Percentiles rank a stretch among this genome's conserved stretches.
Evolutionary conservation across 2,797 vertebrate genomes (phyloP).

Genomic region (Jordanella pulchra): DNA sequence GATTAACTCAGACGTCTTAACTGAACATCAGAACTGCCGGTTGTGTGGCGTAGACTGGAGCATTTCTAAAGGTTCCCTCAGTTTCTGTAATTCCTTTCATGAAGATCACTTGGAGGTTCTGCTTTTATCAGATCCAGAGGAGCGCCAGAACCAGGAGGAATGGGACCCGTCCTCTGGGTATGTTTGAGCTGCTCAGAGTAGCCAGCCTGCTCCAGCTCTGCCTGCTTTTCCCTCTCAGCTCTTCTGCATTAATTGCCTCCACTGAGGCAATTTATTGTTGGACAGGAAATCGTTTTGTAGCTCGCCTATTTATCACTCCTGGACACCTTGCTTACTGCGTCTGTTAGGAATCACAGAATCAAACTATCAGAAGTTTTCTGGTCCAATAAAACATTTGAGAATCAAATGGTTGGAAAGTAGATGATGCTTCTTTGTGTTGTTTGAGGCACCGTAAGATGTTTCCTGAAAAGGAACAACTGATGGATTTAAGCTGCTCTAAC

Average conservation of each 20-base stretch:
- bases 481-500: background rate
- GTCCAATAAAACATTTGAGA: background rate
- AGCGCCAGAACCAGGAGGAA: too few relatives aligned
- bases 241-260: background rate
- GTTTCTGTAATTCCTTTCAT: too few relatives aligned
- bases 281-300: background rate
- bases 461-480: background rate
- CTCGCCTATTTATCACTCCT: background rate
- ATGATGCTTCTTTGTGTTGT: background rate
- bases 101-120: too few relatives aligned
- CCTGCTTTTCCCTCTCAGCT: background rate
- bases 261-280: background rate
- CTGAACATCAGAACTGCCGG: too few relatives aligned
- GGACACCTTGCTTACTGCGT: constrained; percentile 5
- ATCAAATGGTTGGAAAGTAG: background rate
- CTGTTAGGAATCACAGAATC: background rate
- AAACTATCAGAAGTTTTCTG: background rate
- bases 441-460: background rate
- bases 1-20: too few relatives aligned
- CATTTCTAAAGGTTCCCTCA: too few relatives aligned
- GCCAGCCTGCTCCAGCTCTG: background rate
- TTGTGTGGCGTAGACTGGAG: too few relatives aligned
- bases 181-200: background rate
- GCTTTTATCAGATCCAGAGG: too few relatives aligned
- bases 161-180: background rate